These are phyloP conservation scores for Myotis brandtii DNA, from an alignment of 2,113 vertebrate genomes.

Conservation along the genomic window DNA sequence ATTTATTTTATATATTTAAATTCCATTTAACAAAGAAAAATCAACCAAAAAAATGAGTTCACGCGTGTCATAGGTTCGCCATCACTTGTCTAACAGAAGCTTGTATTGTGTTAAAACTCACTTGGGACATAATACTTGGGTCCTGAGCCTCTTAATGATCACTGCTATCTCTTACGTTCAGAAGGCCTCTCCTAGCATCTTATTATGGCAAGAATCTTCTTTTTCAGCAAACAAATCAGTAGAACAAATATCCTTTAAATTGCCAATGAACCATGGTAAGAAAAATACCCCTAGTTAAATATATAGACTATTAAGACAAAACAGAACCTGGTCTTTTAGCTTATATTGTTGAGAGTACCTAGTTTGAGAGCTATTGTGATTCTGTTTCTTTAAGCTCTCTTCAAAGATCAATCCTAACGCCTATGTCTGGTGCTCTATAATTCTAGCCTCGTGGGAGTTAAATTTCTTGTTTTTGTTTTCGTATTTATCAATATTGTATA, in stretches of 20 bases:
- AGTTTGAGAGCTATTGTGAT: not conserved
- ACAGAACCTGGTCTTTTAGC: not conserved
- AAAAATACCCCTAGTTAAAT: constrained; percentile 24
- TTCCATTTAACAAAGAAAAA: too few relatives aligned
- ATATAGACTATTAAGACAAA: not conserved
- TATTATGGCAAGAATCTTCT: not conserved
- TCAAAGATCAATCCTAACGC: not conserved
- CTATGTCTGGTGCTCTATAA: not conserved
- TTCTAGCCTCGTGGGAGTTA: not conserved
- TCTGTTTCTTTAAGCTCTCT: not conserved
- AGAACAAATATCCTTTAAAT: not conserved
- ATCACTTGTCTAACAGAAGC: not conserved
- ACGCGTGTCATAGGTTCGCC: too few relatives aligned
- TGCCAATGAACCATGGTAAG: not conserved
- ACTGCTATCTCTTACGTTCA: not conserved
- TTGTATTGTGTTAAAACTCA: not conserved
- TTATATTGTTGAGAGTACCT: not conserved
- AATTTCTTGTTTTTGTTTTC: constrained; percentile 51
- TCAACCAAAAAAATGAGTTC: too few relatives aligned
- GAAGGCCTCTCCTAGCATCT: not conserved
- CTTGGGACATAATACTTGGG: not conserved
- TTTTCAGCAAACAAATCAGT: not conserved
- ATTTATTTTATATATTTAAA: too few relatives aligned
- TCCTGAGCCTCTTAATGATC: not conserved
- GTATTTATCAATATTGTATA: not conserved